Evolutionary conservation across 1,140 invertebrate genomes (phyloP).

Genomic region (Diploscapter pachys): DNA sequence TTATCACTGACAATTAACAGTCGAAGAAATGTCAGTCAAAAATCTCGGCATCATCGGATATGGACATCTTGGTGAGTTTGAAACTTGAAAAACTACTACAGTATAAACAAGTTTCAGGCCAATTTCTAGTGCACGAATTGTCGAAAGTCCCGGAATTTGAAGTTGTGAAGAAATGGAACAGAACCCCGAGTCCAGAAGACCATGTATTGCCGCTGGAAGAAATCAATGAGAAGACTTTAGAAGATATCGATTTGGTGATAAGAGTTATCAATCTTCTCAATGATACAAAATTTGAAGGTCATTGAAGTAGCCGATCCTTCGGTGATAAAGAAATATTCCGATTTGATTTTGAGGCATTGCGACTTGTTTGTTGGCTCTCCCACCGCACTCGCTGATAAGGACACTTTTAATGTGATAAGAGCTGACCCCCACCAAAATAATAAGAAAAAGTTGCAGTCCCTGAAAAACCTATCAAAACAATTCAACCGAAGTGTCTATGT

Average conservation of each 20-base stretch:
- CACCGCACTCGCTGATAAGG: not conserved
- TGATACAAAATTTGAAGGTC: not conserved
- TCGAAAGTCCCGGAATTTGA: constrained; percentile 56
- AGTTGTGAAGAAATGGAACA: constrained; percentile 66
- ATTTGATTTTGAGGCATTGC: constrained; percentile 61
- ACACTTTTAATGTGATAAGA: not conserved
- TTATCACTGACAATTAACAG: no score
- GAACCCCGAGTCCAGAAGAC: constrained; percentile 56
- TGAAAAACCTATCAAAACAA: constrained; percentile 52
- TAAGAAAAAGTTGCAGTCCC: constrained; percentile 45
- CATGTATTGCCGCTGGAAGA: constrained; percentile 48
- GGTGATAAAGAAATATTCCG: constrained; percentile 63
- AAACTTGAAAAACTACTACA: constrained; percentile 33
- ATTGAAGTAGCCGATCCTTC: constrained; percentile 68
- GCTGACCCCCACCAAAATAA: constrained; percentile 8
- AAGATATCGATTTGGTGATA: constrained; percentile 63
- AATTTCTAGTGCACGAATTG: constrained; percentile 62
- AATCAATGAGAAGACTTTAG: constrained; percentile 59
- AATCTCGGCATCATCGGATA: constrained; percentile 61
- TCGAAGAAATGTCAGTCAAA: no score
- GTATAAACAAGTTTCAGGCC: constrained; percentile 55
- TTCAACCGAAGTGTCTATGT: constrained; percentile 62
- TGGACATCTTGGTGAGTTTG: constrained; percentile 62
- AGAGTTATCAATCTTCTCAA: no score
- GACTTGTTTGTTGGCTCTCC: constrained; percentile 62